Conservation (phyloP, 2,797 vertebrate species). For the Gallinago nigripennis region DNA sequence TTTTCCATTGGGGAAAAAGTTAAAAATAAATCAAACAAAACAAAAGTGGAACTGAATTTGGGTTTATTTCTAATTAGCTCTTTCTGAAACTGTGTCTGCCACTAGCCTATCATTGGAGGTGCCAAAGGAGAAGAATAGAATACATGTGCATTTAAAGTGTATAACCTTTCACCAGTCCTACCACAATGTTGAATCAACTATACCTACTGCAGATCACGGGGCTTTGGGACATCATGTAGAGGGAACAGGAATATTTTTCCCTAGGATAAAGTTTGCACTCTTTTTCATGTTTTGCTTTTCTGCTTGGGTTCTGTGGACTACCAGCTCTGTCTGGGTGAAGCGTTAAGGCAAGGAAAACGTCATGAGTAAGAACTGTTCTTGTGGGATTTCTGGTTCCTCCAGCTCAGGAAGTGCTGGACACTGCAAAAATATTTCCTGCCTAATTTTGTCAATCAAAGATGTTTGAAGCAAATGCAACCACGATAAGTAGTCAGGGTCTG, state of each 20-base stretch:
- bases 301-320: not conserved
- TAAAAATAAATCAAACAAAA: not conserved
- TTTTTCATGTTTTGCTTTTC: not conserved
- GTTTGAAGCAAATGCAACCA: not conserved
- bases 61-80: not conserved
- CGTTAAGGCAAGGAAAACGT: not conserved
- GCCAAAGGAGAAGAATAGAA: not conserved
- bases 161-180: not conserved
- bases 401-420: not conserved
- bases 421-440: constrained; percentile 2
- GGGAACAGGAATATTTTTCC: not conserved
- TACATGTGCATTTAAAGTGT: not conserved
- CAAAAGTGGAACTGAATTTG: not conserved
- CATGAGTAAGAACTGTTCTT: not conserved
- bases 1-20: not conserved
- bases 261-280: not conserved
- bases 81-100: not conserved
- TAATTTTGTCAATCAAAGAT: not conserved
- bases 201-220: accelerated
- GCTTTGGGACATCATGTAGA: not conserved
- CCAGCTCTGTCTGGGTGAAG: not conserved
- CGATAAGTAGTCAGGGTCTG: not conserved
- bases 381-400: not conserved
- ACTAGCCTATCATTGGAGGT: not conserved
- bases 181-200: not conserved